Conservation (phyloP, 2,888 invertebrate genomes). For the Sclerodermus sp. region DNA sequence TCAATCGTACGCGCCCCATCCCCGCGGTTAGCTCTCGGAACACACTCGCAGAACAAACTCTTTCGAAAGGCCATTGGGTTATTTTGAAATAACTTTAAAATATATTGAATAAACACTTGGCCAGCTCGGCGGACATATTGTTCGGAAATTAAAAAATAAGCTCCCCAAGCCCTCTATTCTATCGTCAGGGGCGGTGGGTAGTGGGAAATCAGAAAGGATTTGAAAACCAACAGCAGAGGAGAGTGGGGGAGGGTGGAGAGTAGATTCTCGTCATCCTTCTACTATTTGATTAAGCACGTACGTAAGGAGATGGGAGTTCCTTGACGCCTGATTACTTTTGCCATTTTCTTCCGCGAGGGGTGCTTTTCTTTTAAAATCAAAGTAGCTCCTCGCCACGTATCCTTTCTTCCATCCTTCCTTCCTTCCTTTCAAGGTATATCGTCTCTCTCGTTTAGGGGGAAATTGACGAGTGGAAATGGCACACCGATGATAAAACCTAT, state of each 20-base stretch:
- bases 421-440: no score
- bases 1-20: slow-evolving; percentile 8
- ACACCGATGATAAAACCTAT: slow-evolving; percentile 32
- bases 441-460: slow-evolving; percentile 12
- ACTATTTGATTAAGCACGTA: slow-evolving; percentile 10
- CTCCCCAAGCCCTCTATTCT: slow-evolving; percentile 26
- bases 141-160: slow-evolving; percentile 42
- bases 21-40: slow-evolving; percentile 2
- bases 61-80: slow-evolving; percentile 12
- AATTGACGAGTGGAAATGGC: slow-evolving; percentile 25
- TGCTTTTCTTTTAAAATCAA: slow-evolving; percentile 12
- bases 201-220: not conserved
- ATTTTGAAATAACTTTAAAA: slow-evolving; percentile 48
- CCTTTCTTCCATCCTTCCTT: no score
- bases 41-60: no score
- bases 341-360: slow-evolving; percentile 6
- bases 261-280: slow-evolving; percentile 1
- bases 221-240: no score
- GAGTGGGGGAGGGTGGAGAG: not conserved
- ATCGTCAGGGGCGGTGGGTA: not conserved
- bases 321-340: no score
- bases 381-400: no score
- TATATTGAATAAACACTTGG: slow-evolving; percentile 40
- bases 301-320: no score
- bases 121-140: slow-evolving; percentile 32